A percentile compares a stretch with the other conserved stretches of the same genome.
Conservation (phyloP, 2,113 vertebrate genomes). For the Dipodomys stephensi region DNA sequence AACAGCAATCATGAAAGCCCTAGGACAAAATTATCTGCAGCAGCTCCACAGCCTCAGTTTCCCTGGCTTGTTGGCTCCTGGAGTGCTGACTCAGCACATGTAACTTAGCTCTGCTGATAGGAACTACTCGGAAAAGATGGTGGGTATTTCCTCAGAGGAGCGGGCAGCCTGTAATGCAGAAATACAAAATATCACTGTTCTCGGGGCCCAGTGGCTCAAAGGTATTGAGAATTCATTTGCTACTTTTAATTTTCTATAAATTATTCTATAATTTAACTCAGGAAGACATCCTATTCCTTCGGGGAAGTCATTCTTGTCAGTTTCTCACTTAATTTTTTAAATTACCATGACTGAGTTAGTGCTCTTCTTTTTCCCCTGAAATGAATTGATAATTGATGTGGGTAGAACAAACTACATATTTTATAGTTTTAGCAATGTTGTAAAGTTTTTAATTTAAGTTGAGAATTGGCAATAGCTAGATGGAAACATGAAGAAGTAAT, state of each 20-base stretch:
- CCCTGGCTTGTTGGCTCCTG: neutral
- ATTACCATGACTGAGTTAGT: slow-evolving; percentile 67
- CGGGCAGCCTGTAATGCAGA: neutral
- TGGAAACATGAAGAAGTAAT: slow-evolving; percentile 38
- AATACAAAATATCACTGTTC: neutral
- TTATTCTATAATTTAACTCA: slow-evolving; percentile 57
- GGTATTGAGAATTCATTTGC: slow-evolving; percentile 40
- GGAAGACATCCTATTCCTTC: slow-evolving; percentile 59
- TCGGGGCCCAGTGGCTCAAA: neutral
- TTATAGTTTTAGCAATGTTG: slow-evolving; percentile 45
- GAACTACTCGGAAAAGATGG: neutral
- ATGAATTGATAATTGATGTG: slow-evolving; percentile 73
- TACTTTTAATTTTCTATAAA: slow-evolving; percentile 64
- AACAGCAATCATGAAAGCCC: neutral
- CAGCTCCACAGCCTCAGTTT: neutral
- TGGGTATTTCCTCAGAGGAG: neutral
- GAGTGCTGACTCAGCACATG: neutral
- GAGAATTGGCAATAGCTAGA: neutral
- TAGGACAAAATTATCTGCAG: neutral
- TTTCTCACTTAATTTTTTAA: slow-evolving; percentile 63
- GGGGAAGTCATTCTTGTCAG: slow-evolving; percentile 39
- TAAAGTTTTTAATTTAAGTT: slow-evolving; percentile 61
- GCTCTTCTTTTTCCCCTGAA: slow-evolving; percentile 47
- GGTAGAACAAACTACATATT: slow-evolving; percentile 45
- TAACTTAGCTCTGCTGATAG: neutral